Evolutionary conservation across 2,888 invertebrate genomes (phyloP), one percentile per base, ranked within the genome.

Genomic region (Lysandra bellargus): DNA sequence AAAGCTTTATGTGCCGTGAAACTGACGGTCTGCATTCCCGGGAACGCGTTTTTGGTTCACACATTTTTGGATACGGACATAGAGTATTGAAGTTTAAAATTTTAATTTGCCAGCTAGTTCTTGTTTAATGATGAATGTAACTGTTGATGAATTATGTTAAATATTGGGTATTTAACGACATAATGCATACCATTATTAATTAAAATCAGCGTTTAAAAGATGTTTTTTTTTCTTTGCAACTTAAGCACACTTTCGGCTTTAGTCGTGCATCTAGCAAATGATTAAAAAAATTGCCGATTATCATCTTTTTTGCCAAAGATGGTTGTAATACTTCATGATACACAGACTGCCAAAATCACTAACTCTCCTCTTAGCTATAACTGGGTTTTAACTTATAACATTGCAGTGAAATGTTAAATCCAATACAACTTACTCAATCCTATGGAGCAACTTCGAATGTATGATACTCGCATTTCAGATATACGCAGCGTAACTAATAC

Each of bases 1-100:
- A 92, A 90, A 86, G 89, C 85, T 92, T 92, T 92, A 91, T 91
- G 91, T 89, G 80, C 87, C 90, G 89, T 91, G 90, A 90, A 91
- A 88, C 88, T 88, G 86, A 83, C 86, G 80, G 80, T 86, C 53
- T 53, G 72, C 78, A 78, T 78, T 78, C 78, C 72, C 17, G 72
- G 17, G 72, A 2, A 78, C 40, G 61, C 78, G 57, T 69, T 72
- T 74, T 76, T 75, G 33, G 49, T 75, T 76, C 76, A 76, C 57
- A 76, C 53, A 76, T 76, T 76, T 76, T 76, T 76, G 33, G 76
- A 33, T 5, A 76, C 75, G 12, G 76, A 76, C 33, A 17, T 57
- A 33, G 76, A 23, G 9, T 75, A 49, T 75, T 75, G 75, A 53
- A 75, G 49, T 49, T 75, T 75, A 53, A 53, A 75, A 30, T 49